Conservation (phyloP, 2,113 vertebrate species). For the Pleuronectes platessa region DNA sequence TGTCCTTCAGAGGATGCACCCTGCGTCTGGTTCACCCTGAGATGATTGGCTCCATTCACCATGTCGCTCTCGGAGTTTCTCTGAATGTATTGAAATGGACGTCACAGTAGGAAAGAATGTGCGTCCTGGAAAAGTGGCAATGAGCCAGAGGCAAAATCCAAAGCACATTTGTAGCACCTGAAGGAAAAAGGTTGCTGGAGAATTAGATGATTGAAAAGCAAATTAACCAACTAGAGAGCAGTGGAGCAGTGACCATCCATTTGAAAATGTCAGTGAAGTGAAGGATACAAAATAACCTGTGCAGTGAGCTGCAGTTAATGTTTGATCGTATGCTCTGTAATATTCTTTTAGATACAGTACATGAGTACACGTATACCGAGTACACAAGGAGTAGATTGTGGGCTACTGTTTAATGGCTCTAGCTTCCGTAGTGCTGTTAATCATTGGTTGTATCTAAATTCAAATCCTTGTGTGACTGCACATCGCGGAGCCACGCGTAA, state of each 20-base stretch:
- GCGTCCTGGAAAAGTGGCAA: conserved; percentile 20
- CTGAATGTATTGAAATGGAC: conserved; percentile 34
- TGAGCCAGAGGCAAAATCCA: conserved; percentile 41
- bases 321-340: not conserved
- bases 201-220: conserved; percentile 1
- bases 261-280: not conserved
- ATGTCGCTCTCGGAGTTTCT: conserved; percentile 26
- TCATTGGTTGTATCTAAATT: conserved; percentile 3
- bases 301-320: not conserved
- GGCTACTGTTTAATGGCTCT: no score
- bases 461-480: not conserved
- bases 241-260: not conserved
- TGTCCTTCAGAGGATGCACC: conserved; percentile 19
- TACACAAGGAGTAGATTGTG: no score
- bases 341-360: not conserved
- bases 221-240: not conserved
- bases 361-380: no score
- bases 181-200: conserved; percentile 34
- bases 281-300: conserved; percentile 1
- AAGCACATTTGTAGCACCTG: conserved; percentile 39
- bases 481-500: not conserved
- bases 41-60: not conserved
- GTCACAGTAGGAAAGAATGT: conserved; percentile 34
- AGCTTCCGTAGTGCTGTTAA: not conserved
- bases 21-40: not conserved